A percentile compares a stretch with the other conserved stretches of the same genome.
These are phyloP conservation scores for Nyctibius grandis DNA, from an alignment of 2,797 vertebrate species.

Conservation along the genomic window DNA sequence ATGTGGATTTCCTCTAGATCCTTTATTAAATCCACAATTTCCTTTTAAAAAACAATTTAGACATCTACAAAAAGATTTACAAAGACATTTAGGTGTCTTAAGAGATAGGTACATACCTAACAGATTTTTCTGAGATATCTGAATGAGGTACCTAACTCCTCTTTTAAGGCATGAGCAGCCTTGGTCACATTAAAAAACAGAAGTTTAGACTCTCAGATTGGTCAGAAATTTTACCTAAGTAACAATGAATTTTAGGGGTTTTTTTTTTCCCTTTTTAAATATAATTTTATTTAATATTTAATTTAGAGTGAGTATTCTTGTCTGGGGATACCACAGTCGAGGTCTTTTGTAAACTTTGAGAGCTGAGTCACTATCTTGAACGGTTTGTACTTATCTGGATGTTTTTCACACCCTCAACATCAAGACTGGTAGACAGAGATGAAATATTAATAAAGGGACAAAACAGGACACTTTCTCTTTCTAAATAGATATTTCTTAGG, in stretches of 20 bases:
- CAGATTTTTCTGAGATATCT: neutral
- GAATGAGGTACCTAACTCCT: neutral
- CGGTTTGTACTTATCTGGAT: neutral
- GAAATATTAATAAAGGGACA: neutral
- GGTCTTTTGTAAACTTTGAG: neutral
- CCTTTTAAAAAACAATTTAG: neutral
- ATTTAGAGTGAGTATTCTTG: neutral
- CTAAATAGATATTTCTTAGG: neutral
- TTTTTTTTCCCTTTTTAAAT: rapidly evolving
- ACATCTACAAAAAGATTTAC: neutral
- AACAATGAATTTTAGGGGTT: rapidly evolving
- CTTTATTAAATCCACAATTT: neutral
- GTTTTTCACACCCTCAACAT: neutral
- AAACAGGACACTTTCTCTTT: neutral
- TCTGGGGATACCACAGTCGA: neutral
- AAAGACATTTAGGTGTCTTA: neutral
- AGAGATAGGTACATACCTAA: neutral
- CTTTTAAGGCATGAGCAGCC: neutral
- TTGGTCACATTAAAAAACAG: neutral
- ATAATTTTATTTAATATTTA: neutral
- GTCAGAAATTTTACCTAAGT: neutral
- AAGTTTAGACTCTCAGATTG: neutral
- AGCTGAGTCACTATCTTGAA: neutral
- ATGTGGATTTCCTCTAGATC: neutral
- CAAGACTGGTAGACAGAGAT: neutral